Conservation (phyloP, 2,888 invertebrate species). For the Celastrina argiolus region DNA sequence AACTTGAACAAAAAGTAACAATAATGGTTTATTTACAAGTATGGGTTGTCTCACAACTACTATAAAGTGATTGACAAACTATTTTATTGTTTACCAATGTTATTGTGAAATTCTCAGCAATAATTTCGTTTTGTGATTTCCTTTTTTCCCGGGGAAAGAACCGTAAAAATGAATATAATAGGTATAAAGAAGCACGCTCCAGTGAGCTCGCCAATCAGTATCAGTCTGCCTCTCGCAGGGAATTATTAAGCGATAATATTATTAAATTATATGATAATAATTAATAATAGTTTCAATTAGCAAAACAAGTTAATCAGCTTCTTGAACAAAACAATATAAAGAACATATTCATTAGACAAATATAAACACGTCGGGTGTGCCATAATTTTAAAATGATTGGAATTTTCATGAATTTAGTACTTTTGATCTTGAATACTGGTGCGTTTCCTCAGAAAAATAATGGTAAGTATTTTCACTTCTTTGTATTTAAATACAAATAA, state of each 20-base stretch:
- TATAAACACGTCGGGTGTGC: not conserved
- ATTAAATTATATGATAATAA: not conserved
- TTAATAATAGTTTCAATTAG: not conserved
- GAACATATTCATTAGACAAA: not conserved
- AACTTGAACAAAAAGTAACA: too few species aligned
- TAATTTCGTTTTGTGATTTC: not conserved
- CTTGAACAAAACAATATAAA: not conserved
- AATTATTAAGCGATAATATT: not conserved
- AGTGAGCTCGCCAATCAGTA: not conserved
- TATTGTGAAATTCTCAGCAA: not conserved
- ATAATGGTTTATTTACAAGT: too few species aligned
- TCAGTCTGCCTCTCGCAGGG: not conserved
- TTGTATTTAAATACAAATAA: too few species aligned
- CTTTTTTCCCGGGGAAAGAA: not conserved
- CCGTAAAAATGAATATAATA: not conserved
- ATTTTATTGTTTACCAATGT: not conserved
- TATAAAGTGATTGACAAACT: not conserved
- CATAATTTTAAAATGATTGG: not conserved
- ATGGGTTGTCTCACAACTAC: not conserved
- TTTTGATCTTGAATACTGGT: not conserved
- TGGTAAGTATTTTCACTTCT: not conserved
- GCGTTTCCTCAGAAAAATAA: not conserved
- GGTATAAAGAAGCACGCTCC: not conserved
- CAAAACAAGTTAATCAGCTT: not conserved
- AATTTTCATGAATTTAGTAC: not conserved